Evolutionary conservation across 2,797 vertebrate species (phyloP).

Genomic region (Notolabrus celidotus): DNA sequence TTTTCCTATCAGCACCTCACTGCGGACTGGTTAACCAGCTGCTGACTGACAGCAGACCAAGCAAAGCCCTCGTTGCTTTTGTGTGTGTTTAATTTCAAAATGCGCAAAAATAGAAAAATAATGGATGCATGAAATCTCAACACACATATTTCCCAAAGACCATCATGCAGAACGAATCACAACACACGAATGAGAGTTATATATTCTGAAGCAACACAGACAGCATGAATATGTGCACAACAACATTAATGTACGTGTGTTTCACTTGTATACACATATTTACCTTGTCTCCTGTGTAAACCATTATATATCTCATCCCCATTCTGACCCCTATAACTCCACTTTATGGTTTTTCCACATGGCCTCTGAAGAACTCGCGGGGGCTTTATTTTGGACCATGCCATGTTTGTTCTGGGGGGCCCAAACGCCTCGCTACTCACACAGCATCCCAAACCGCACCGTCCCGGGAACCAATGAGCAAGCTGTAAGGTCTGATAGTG

Average conservation of each 20-base stretch:
- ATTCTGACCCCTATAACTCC: conserved; percentile 80
- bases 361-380: conserved; percentile 79
- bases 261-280: conserved; percentile 44
- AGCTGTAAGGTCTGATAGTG: conserved; percentile 56
- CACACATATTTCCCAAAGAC: conserved; percentile 23
- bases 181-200: conserved; percentile 7
- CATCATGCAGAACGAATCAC: conserved; percentile 21
- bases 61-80: conserved; percentile 35
- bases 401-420: conserved; percentile 81
- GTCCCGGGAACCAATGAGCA: conserved; percentile 57
- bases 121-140: conserved; percentile 3
- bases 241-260: conserved; percentile 9
- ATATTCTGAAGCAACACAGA: conserved; percentile 20
- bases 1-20: conserved; percentile 49
- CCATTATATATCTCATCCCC: conserved; percentile 83
- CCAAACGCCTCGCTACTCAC: conserved; percentile 66
- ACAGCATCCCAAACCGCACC: conserved; percentile 79
- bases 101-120: conserved; percentile 33
- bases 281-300: conserved; percentile 75
- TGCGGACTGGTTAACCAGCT: conserved; percentile 56
- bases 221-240: conserved; percentile 1
- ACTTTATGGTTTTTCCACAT: conserved; percentile 87
- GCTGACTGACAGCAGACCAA: conserved; percentile 55
- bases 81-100: conserved; percentile 46
- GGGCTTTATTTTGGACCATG: conserved; percentile 85